These are phyloP conservation scores for Cricetomys ansorgei DNA, from an alignment of 2,113 vertebrate genomes.

Conservation along the genomic window DNA sequence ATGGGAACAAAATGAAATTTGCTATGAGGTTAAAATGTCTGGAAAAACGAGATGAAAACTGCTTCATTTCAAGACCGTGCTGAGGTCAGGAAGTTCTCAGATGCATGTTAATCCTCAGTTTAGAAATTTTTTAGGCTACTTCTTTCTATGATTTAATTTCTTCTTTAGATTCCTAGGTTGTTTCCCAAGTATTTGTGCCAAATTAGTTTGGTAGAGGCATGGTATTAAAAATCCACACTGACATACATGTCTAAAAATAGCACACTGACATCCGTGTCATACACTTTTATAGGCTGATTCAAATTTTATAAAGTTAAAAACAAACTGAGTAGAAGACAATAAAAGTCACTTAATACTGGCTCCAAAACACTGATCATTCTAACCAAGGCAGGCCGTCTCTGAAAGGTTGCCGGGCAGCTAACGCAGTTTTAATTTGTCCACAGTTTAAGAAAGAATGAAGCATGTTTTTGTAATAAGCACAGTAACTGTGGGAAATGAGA, in stretches of 20 bases:
- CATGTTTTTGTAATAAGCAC: background rate
- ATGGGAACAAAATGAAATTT: constrained; percentile 55
- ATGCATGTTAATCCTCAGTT: constrained; percentile 40
- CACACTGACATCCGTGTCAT: background rate
- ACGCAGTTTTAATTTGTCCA: background rate
- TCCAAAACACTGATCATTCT: constrained; percentile 17
- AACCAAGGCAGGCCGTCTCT: background rate
- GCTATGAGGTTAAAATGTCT: constrained; percentile 62
- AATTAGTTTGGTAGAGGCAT: constrained; percentile 60
- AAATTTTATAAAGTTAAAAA: constrained; percentile 56
- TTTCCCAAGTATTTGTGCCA: constrained; percentile 53
- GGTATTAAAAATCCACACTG: constrained; percentile 29
- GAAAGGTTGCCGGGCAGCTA: background rate
- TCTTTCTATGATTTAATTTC: constrained; percentile 70
- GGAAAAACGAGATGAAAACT: constrained; percentile 58
- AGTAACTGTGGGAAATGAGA: background rate
- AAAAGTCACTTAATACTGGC: constrained; percentile 30
- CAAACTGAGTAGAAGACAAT: background rate
- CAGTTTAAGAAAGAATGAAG: background rate
- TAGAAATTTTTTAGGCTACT: constrained; percentile 58
- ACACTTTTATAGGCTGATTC: constrained; percentile 3
- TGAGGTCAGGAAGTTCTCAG: constrained; percentile 50
- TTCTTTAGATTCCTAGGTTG: constrained; percentile 62
- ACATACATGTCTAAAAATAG: background rate
- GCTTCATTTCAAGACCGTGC: constrained; percentile 65